Conservation (phyloP, 2,888 invertebrate species). For the Tuta absoluta region DNA sequence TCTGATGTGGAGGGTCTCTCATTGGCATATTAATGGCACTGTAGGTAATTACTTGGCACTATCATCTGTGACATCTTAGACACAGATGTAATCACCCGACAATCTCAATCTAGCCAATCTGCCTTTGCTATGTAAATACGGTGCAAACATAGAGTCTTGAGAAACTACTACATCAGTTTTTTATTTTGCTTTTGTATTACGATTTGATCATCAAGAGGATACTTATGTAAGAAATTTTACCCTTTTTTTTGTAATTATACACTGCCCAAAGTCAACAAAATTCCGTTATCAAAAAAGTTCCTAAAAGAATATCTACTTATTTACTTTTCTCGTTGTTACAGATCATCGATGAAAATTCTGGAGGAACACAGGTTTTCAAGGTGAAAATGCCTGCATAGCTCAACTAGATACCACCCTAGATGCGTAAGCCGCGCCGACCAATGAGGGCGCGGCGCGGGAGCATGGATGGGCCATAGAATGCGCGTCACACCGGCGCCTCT, state of each 20-base stretch:
- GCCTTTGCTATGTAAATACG: conserved; percentile 4
- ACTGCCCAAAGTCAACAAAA: no score
- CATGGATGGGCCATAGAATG: conserved; percentile 79
- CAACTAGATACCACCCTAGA: conserved; percentile 11
- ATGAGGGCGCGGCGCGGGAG: conserved; percentile 62
- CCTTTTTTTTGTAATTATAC: no score
- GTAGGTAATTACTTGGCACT: conserved; percentile 7
- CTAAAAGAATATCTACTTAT: neutral
- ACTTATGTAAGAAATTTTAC: no score
- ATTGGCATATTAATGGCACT: neutral
- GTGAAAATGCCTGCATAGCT: neutral
- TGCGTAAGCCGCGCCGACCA: conserved; percentile 39
- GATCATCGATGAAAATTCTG: neutral
- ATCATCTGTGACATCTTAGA: neutral
- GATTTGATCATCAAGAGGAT: no score
- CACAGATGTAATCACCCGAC: neutral
- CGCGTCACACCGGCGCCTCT: conserved; percentile 69
- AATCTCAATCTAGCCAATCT: neutral
- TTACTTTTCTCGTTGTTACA: neutral
- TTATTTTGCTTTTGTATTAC: no score
- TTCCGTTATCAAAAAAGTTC: neutral
- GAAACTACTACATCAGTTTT: neutral
- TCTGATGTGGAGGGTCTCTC: neutral
- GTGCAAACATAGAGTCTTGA: neutral
- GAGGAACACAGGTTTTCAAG: no score